Evolutionary conservation across 1,140 invertebrate genomes (phyloP).

Genomic region (Palaemon carinicauda): DNA sequence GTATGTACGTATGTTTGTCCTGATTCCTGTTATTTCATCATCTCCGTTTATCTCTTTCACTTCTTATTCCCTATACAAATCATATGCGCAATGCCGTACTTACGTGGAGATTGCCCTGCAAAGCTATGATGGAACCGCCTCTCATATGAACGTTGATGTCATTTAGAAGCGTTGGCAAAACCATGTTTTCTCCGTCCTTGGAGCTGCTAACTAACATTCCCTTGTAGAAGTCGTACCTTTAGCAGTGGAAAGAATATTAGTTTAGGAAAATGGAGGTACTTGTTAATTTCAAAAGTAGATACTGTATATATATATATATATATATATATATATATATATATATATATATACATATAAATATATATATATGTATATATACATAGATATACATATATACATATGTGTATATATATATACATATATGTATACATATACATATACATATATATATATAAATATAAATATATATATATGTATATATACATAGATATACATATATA

Average conservation of each 20-base stretch:
- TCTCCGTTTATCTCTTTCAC: background rate
- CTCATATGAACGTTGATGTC: constrained; percentile 21
- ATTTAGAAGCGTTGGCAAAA: background rate
- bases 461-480: background rate
- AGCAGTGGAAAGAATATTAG: background rate
- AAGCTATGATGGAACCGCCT: background rate
- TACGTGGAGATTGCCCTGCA: constrained; percentile 30
- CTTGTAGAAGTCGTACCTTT: constrained; percentile 28
- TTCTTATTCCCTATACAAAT: background rate
- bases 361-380: background rate
- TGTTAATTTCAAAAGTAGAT: too few species aligned
- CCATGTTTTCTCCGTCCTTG: background rate
- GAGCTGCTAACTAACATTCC: background rate
- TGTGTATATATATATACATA: background rate
- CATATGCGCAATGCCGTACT: background rate
- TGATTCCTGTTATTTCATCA: too few species aligned
- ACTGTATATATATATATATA: background rate
- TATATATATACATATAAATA: background rate
- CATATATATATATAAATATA: background rate
- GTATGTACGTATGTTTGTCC: too few species aligned
- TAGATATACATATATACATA: background rate
- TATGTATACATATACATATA: background rate
- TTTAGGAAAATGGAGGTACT: background rate
- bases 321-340: background rate
- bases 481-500: background rate